Conservation (phyloP, 2,888 invertebrate genomes). For the Drosophila longiperda region DNA sequence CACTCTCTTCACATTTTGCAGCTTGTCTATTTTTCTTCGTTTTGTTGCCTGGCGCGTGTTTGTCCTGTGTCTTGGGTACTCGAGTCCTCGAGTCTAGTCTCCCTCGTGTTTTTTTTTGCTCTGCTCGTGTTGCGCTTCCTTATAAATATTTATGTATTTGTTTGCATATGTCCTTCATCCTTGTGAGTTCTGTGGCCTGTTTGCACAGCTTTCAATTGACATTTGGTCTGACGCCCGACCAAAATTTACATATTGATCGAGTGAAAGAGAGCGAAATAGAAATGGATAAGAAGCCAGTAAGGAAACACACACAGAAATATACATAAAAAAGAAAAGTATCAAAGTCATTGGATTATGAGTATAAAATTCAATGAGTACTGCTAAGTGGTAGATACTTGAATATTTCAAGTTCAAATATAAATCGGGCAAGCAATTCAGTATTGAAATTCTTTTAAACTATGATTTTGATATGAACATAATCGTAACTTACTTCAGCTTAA, state of each 20-base stretch:
- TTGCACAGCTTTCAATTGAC: conserved; percentile 74
- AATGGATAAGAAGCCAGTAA: neutral
- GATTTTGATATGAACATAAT: neutral
- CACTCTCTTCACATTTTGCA: conserved; percentile 58
- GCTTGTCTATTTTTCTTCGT: conserved; percentile 58
- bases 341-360: neutral
- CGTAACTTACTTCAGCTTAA: neutral
- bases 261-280: neutral
- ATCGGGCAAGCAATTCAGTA: neutral
- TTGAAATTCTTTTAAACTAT: neutral
- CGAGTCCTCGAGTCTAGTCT: neutral
- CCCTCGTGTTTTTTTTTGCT: neutral
- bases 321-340: neutral
- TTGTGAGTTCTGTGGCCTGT: conserved; percentile 39
- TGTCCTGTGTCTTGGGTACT: conserved; percentile 45
- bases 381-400: too few species aligned
- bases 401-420: neutral
- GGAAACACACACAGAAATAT: neutral
- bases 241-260: conserved; percentile 57
- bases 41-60: conserved; percentile 63
- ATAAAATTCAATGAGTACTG: neutral
- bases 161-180: conserved; percentile 57
- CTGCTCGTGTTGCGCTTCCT: conserved; percentile 36
- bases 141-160: conserved; percentile 66
- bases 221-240: conserved; percentile 49